Conservation (phyloP, 2,113 vertebrate genomes). For the Hippocampus abdominalis region DNA sequence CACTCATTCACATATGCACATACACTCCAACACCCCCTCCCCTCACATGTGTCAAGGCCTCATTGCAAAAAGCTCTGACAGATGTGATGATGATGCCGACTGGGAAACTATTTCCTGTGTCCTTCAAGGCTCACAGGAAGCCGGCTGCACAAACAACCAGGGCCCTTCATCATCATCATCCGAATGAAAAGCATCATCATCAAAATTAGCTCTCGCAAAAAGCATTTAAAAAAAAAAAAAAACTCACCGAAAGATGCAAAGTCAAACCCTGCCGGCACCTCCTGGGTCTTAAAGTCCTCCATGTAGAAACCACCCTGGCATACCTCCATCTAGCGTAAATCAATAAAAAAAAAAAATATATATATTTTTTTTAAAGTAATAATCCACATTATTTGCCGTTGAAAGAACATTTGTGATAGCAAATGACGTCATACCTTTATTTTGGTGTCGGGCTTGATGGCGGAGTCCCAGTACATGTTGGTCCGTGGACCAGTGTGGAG, state of each 20-base stretch:
- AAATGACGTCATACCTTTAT: slow-evolving; percentile 38
- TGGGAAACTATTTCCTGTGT: slow-evolving; percentile 65
- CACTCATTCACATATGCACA: slow-evolving; percentile 31
- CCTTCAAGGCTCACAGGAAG: slow-evolving; percentile 67
- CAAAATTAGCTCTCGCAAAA: neutral
- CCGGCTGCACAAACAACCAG: slow-evolving; percentile 25
- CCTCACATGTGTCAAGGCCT: slow-evolving; percentile 64
- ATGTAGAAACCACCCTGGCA: slow-evolving; percentile 71
- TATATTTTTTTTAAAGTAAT: neutral
- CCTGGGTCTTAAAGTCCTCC: slow-evolving; percentile 76
- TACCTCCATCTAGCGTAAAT: slow-evolving; percentile 67
- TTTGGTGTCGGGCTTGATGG: slow-evolving; percentile 36
- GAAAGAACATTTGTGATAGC: neutral
- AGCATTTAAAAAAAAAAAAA: neutral
- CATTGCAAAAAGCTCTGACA: slow-evolving; percentile 51
- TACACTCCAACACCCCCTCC: slow-evolving; percentile 1
- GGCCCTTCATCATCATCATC: neutral
- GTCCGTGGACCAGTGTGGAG: slow-evolving; percentile 10
- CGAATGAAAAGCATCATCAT: neutral
- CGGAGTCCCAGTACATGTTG: slow-evolving; percentile 51
- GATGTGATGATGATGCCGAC: slow-evolving; percentile 56
- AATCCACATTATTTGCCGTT: neutral
- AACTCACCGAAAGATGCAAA: slow-evolving; percentile 74
- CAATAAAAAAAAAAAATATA: neutral
- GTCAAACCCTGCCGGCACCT: slow-evolving; percentile 75